These are phyloP conservation scores for Lasioglossum lativentre DNA, from an alignment of 2,888 invertebrate genomes.

Conservation along the genomic window DNA sequence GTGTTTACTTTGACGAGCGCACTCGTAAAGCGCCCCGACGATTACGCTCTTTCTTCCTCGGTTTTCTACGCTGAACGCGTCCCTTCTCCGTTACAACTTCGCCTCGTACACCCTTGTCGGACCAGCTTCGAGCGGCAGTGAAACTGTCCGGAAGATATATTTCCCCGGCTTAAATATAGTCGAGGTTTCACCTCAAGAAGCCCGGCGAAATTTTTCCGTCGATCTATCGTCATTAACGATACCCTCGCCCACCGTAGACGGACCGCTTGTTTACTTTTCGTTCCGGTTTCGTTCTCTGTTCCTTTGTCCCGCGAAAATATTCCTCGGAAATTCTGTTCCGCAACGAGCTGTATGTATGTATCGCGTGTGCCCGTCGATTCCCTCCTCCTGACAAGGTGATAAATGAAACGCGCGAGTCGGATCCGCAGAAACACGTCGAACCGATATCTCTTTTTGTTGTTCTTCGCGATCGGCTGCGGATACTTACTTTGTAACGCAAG, in stretches of 20 bases:
- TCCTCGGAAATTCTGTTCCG: neutral
- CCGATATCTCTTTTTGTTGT: constrained; percentile 22
- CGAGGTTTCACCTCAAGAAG: constrained; percentile 23
- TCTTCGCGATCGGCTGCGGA: neutral
- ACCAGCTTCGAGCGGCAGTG: neutral
- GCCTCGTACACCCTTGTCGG: neutral
- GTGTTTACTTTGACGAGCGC: constrained; percentile 76
- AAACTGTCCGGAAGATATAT: constrained; percentile 12
- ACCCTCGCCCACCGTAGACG: neutral
- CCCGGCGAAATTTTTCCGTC: constrained; percentile 24
- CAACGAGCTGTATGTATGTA: neutral
- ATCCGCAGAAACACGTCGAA: constrained; percentile 28
- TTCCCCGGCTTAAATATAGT: constrained; percentile 14
- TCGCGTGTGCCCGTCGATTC: neutral
- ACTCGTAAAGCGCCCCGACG: constrained; percentile 72
- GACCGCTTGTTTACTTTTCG: neutral
- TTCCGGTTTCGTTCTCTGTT: neutral
- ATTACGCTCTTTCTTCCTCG: constrained; percentile 57
- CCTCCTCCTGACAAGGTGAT: constrained; percentile 15
- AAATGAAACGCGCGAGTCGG: constrained; percentile 25
- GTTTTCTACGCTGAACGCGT: neutral
- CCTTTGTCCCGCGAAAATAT: neutral
- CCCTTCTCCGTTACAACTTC: constrained; percentile 7
- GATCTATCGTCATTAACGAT: constrained; percentile 19
- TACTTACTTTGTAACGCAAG: constrained; percentile 23